A percentile compares a stretch with the other conserved stretches of the same genome.
Conservation (phyloP, 2,888 invertebrate species). For the Athrips mouffetella region DNA sequence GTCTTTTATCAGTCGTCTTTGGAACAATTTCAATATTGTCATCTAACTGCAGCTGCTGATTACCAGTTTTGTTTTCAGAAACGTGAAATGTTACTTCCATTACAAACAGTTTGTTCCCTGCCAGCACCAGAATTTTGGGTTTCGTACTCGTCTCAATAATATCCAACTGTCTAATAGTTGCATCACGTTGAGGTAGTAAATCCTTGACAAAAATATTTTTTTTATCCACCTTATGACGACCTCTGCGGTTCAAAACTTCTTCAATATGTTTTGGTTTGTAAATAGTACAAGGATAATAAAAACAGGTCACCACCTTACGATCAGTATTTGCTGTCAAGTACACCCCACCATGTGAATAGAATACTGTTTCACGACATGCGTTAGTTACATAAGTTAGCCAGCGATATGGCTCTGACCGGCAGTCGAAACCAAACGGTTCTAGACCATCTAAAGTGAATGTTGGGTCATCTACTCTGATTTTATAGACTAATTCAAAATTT, state of each 20-base stretch:
- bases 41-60: no score
- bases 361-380: neutral
- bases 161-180: neutral
- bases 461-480: neutral
- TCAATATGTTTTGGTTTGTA: neutral
- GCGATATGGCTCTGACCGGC: neutral
- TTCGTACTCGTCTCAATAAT: neutral
- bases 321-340: neutral
- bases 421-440: neutral
- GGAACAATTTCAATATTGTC: no score
- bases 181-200: neutral
- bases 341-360: neutral
- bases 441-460: neutral
- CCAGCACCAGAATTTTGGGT: neutral
- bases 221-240: no score
- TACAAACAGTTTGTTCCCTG: neutral
- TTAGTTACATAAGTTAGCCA: neutral
- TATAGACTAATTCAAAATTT: neutral
- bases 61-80: no score
- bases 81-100: no score
- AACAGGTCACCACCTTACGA: neutral
- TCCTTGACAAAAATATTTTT: neutral
- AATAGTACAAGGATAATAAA: neutral
- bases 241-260: neutral
- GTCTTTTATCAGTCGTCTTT: no score